Conservation (phyloP, 2,888 invertebrate genomes). For the Thelaira solivaga region DNA sequence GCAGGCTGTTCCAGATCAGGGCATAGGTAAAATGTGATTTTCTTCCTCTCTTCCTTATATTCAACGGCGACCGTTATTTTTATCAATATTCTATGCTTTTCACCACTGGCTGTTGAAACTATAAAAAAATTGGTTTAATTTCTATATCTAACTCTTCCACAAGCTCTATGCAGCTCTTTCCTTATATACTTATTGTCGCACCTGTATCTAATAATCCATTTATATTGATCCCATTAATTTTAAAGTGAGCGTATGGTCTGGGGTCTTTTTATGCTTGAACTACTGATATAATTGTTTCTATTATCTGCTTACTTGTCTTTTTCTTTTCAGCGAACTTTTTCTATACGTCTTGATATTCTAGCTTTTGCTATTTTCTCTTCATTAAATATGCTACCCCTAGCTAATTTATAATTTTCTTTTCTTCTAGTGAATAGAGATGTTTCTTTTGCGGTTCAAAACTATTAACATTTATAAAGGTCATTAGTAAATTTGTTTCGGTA, state of each 20-base stretch:
- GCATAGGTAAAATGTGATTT: neutral
- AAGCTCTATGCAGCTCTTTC: neutral
- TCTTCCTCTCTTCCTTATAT: neutral
- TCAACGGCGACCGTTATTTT: neutral
- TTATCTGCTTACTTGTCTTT: neutral
- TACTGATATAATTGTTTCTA: neutral
- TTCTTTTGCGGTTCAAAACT: neutral
- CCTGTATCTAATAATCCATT: neutral
- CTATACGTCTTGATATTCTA: neutral
- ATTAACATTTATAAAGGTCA: neutral
- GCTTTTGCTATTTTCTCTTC: neutral
- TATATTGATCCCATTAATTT: neutral
- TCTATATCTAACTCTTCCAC: neutral
- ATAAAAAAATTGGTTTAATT: neutral
- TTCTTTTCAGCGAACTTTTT: neutral
- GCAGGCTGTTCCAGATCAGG: neutral
- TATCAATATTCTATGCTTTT: neutral
- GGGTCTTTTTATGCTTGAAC: no score
- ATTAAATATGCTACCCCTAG: neutral
- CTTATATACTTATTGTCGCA: neutral
- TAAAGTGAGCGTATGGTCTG: neutral
- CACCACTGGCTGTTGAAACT: neutral
- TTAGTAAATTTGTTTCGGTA: neutral
- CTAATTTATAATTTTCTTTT: neutral
- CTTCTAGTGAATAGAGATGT: neutral